phyloP scores from a whole-genome alignment of 2,797 vertebrate genomes.

The Hirundo rustica region DNA sequence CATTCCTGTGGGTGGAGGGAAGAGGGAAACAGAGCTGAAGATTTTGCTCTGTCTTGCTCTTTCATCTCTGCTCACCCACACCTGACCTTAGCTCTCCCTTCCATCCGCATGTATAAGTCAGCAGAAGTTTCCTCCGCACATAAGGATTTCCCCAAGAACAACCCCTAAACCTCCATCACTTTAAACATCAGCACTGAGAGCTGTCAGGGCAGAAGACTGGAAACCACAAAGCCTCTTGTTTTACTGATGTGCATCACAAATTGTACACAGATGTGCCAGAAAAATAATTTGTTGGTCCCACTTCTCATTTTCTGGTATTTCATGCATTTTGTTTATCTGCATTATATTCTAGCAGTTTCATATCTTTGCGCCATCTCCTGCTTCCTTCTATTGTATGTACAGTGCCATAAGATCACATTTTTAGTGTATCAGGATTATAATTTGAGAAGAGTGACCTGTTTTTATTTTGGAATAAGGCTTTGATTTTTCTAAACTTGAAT shows the following conservation, averaged over 20 bases:
- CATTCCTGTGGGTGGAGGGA: not conserved
- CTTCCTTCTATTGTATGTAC: not conserved
- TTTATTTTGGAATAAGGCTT: not conserved
- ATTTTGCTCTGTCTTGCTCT: not conserved
- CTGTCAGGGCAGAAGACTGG: not conserved
- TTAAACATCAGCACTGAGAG: not conserved
- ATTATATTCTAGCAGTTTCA: not conserved
- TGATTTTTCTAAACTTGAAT: constrained; percentile 2
- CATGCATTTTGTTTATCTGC: not conserved
- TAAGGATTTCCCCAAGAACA: not conserved
- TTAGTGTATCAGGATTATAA: not conserved
- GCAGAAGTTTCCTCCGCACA: not conserved
- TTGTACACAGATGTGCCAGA: not conserved
- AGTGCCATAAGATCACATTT: not conserved
- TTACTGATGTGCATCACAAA: not conserved
- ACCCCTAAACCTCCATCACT: not conserved
- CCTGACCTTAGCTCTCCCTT: not conserved
- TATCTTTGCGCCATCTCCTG: not conserved
- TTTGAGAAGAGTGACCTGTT: not conserved
- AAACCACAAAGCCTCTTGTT: not conserved
- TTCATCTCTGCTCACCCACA: not conserved
- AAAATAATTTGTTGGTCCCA: not conserved
- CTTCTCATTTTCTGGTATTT: not conserved
- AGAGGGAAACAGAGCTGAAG: not conserved
- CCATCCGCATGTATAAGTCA: not conserved